Percentiles rank a stretch among this genome's conserved stretches.
phyloP scores from a whole-genome alignment of 2,888 invertebrate species.

The Ptychoptera albimana region DNA sequence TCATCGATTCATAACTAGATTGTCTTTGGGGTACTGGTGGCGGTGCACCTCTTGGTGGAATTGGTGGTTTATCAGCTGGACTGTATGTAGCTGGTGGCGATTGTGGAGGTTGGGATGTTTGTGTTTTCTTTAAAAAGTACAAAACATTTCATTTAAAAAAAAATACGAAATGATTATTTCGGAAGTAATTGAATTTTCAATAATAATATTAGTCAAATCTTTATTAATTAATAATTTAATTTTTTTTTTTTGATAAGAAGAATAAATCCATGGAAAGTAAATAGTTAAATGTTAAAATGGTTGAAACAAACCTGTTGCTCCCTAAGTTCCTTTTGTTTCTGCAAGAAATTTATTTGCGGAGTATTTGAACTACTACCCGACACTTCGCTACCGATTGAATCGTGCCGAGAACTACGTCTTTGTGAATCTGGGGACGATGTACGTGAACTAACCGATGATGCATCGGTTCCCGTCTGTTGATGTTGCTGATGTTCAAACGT shows the following conservation, averaged over 20 bases:
- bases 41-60: conserved; percentile 41
- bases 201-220: conserved; percentile 1
- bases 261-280: too few species aligned
- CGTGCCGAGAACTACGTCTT: conserved; percentile 24
- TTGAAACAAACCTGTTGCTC: conserved; percentile 21
- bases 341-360: conserved; percentile 37
- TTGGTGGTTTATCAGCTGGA: conserved; percentile 36
- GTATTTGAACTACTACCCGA: conserved; percentile 27
- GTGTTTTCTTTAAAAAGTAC: neutral
- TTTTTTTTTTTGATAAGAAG: neutral
- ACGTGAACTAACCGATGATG: conserved; percentile 37
- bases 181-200: conserved; percentile 1
- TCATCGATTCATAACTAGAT: conserved; percentile 25
- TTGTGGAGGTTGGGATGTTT: conserved; percentile 4
- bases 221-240: neutral
- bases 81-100: conserved; percentile 6
- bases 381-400: conserved; percentile 23
- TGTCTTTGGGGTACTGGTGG: conserved; percentile 36
- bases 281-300: too few species aligned
- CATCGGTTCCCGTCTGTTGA: conserved; percentile 18
- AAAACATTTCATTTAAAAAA: conserved; percentile 1
- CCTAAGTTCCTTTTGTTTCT: conserved; percentile 27
- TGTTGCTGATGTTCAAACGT: conserved; percentile 9
- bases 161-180: neutral
- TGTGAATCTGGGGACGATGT: conserved; percentile 38